Conservation (phyloP, 2,797 vertebrate genomes). For the Taenioides sp. region DNA sequence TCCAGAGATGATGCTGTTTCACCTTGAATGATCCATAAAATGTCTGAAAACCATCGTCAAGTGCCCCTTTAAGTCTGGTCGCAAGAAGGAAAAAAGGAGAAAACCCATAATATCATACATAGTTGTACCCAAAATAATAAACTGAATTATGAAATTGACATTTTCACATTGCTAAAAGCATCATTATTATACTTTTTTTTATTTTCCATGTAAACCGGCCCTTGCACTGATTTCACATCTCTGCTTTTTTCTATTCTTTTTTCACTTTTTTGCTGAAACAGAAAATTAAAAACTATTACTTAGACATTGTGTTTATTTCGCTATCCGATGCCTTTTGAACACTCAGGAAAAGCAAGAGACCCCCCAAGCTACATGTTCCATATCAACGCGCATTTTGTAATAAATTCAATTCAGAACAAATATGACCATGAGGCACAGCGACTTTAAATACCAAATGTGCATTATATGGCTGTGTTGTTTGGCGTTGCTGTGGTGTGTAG, state of each 20-base stretch:
- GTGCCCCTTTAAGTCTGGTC: no score
- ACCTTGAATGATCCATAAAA: no score
- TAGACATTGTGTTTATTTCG: slow-evolving; percentile 73
- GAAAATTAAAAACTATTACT: slow-evolving; percentile 50
- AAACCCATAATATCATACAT: background rate
- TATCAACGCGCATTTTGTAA: slow-evolving; percentile 80
- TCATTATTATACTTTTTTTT: background rate
- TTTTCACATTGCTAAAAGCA: background rate
- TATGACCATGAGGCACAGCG: slow-evolving; percentile 79
- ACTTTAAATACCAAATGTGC: slow-evolving; percentile 79
- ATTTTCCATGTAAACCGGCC: background rate
- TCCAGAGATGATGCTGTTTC: no score
- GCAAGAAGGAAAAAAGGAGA: no score
- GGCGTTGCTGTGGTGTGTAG: slow-evolving; percentile 43
- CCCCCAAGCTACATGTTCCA: slow-evolving; percentile 80
- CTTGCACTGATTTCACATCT: background rate
- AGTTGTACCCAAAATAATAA: background rate
- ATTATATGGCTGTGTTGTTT: slow-evolving; percentile 66
- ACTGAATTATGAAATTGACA: background rate
- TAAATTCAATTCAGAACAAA: slow-evolving; percentile 79
- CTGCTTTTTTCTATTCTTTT: background rate
- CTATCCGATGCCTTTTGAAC: slow-evolving; percentile 68
- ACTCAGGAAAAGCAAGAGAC: slow-evolving; percentile 53
- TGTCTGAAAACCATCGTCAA: no score
- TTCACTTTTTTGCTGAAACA: background rate